A percentile compares a stretch with the other conserved stretches of the same genome.
These are phyloP conservation scores for Apteryx mantelli DNA, from an alignment of 2,113 vertebrate genomes.

Conservation along the genomic window DNA sequence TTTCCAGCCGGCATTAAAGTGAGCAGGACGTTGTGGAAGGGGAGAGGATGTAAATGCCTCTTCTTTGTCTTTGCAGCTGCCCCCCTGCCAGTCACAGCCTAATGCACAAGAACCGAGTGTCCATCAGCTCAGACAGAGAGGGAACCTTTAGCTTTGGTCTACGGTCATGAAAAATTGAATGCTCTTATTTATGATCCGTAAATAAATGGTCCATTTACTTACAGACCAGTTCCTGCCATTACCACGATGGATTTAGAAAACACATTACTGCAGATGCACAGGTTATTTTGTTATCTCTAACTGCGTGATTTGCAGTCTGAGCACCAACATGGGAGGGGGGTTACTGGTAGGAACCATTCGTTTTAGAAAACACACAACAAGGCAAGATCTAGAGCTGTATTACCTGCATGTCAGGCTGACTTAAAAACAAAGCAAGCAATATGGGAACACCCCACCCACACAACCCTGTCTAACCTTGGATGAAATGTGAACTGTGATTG, in stretches of 20 bases:
- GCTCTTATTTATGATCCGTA: background rate
- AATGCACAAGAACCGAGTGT: background rate
- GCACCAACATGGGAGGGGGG: background rate
- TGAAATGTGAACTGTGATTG: background rate
- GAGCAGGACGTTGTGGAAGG: background rate
- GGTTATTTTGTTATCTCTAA: background rate
- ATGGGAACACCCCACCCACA: background rate
- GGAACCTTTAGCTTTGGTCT: background rate
- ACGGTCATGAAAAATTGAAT: background rate
- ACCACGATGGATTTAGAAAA: background rate
- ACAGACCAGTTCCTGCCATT: background rate
- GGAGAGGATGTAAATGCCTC: background rate
- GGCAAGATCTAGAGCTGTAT: background rate
- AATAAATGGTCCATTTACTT: background rate
- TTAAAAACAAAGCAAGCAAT: background rate
- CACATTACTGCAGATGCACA: background rate
- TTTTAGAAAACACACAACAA: background rate
- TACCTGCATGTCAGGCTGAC: background rate
- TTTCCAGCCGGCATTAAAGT: background rate
- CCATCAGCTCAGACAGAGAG: background rate
- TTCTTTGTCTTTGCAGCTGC: background rate
- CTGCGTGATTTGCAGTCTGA: background rate
- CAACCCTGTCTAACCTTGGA: background rate
- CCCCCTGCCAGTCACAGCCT: background rate
- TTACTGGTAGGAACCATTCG: background rate